Base-by-base conservation (phyloP, 2,113 vertebrate species). In the Coryphaenoides rupestris region DNA sequence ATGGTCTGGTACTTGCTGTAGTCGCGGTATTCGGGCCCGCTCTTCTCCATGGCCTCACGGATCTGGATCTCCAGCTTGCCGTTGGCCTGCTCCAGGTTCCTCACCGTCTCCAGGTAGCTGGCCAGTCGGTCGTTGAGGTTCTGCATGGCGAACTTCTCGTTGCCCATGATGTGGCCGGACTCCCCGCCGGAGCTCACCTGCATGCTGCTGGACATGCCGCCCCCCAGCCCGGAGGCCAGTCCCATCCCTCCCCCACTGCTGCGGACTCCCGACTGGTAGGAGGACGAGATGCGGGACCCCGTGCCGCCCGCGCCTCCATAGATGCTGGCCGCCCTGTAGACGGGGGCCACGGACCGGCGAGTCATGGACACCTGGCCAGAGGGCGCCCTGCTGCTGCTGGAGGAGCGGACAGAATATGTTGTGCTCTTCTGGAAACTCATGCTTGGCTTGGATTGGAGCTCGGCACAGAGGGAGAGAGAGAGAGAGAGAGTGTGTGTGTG, bases 101-200 rank as follows among this genome's bases (percentile, higher is more conserved):
- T 84, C 63, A 92, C 91, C 2, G 87, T 92, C 46, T 92, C 90
- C 84, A 92, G 80, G 86, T 92, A 92, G 78, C 55, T 88, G 70
- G 88, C 87, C 89, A 92, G 84, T 2, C 91, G 87, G 79, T 92
- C 91, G 6, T 92, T 92, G 69, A 92, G 83, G 84, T 89, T 90
- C 88, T 92, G 91, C 91, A 92, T 91, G 86, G 89, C 88, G 0
- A 90, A 86, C 85, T 92, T 92, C 85, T 92, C 91, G 2, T 92
- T 92, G 69, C 89, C 89, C 86, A 89, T 91, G 82, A 91, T 90
- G 84, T 87, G 78, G 0, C 59, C 66, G 1, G 79, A 78, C 12
- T 73, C 66, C 4, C 87, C 84, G 1, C 72, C 63, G 60, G 28
- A 15, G 56, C 73, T 83, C 69, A 91, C 77, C 72, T 91, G 87